These are phyloP conservation scores for Beris chalybata DNA, from an alignment of 2,888 invertebrate species.

Conservation along the genomic window DNA sequence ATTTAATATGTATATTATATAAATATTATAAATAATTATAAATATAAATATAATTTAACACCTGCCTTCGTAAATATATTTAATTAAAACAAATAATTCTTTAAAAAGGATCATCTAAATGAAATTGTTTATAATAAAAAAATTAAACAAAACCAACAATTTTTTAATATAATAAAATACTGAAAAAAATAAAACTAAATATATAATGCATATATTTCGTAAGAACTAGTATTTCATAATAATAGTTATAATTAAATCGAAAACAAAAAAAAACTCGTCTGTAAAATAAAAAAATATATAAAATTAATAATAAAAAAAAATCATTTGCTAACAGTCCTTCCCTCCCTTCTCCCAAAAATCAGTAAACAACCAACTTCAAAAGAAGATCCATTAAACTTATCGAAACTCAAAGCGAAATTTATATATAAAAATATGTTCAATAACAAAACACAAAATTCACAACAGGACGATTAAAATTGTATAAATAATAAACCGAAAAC, in stretches of 20 bases:
- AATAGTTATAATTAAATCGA: conserved; percentile 4
- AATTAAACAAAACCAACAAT: background rate
- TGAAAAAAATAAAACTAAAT: conserved; percentile 7
- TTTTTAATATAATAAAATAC: conserved; percentile 7
- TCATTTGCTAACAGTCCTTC: conserved; percentile 17
- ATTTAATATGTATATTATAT: conserved; percentile 35
- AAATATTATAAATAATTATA: conserved; percentile 27
- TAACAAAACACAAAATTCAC: conserved; percentile 1
- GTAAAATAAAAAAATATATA: conserved; percentile 25
- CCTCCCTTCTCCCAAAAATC: background rate
- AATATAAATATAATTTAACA: conserved; percentile 37
- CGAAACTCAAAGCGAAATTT: conserved; percentile 7
- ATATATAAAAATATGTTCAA: conserved; percentile 3
- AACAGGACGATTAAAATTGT: conserved; percentile 15
- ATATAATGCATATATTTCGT: conserved; percentile 10
- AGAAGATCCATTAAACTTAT: background rate
- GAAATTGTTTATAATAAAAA: no score
- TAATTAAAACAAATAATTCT: conserved; percentile 24
- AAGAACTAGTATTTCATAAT: background rate
- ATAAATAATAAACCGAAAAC: conserved; percentile 8
- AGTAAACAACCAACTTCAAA: conserved; percentile 1
- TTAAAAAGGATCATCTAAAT: no score
- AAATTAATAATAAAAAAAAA: conserved; percentile 14
- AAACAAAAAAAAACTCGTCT: conserved; percentile 1
- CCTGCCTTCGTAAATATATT: conserved; percentile 39